Evolutionary conservation across 1,140 invertebrate species (phyloP), one percentile per base, ranked within the genome.

Genomic region (Amphibalanus amphitrite): DNA sequence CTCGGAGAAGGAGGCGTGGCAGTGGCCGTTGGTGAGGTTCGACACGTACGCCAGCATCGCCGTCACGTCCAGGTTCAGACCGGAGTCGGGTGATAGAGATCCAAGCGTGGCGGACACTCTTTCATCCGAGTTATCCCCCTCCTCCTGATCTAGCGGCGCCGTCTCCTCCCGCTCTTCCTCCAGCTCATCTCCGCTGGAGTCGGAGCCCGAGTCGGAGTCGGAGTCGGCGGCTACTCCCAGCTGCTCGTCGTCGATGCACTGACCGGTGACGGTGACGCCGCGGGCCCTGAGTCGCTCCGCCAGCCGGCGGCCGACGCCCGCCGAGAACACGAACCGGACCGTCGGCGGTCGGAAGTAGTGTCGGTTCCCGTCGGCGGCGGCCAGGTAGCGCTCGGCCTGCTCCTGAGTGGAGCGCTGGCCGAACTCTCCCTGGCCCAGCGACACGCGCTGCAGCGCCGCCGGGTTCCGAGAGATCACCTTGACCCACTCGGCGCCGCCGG

Each of bases 401-500:
- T 91, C 87, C 3, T 92, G 72, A 67, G 94, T 86, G 71, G 90
- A 91, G 72, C 90, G 84, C 72, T 92, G 89, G 3, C 91, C 91
- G 83, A 89, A 95, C 78, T 89, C 90, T 17, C 89, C 88, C 78
- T 90, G 88, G 30, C 92, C 92, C 76, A 82, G 74, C 75, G 80
- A 82, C 26, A 81, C 85, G 71, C 90, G 85, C 72, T 89, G 88
- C 20, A 95, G 79, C 3, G 92, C 91, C 78, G 88, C 89, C 0
- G 91, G 89, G 81, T 94, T 95, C 69, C 92, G 82, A 6, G 92
- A 92, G 74, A 94, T 88, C 33, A 94, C 90, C 84, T 95, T 95
- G 6, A 90, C 85, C 93, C 93, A 95, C 23, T 84, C 84, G 71
- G 86, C 82, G 33, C 92, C 91, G 77, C 85, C 82, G 73, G 89